Evolutionary conservation across 2,888 invertebrate genomes (phyloP).

Genomic region (Timandra comae): DNA sequence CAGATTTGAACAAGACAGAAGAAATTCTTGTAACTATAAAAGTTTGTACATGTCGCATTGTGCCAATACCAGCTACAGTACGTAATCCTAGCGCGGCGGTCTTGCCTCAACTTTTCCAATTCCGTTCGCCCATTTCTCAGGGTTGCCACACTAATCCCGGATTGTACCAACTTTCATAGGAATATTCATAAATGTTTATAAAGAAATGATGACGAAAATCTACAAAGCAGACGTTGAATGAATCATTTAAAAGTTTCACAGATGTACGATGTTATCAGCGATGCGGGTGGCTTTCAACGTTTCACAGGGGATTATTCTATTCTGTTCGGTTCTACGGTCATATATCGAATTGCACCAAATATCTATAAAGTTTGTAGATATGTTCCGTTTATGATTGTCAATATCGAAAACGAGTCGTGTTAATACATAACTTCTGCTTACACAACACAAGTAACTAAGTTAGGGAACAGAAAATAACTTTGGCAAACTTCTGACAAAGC

Average conservation of each 20-base stretch:
- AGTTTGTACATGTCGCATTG: constrained; percentile 44
- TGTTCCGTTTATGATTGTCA: no score
- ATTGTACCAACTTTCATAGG: constrained; percentile 45
- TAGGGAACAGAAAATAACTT: no score
- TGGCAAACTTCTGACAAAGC: no score
- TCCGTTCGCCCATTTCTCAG: constrained; percentile 53
- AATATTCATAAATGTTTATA: constrained; percentile 47
- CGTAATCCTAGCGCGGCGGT: constrained; percentile 46
- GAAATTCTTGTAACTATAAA: constrained; percentile 14
- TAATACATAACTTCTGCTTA: no score
- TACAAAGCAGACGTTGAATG: constrained; percentile 11
- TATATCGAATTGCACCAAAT: no score
- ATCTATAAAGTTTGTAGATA: no score
- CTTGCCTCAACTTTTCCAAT: constrained; percentile 61
- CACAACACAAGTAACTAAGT: no score
- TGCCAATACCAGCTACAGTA: constrained; percentile 40
- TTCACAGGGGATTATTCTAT: no score
- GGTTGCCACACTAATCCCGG: constrained; percentile 48
- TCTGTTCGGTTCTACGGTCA: no score
- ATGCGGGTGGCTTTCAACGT: no score
- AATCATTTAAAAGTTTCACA: neutral
- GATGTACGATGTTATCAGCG: no score
- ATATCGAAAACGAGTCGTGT: no score
- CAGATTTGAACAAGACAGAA: constrained; percentile 25
- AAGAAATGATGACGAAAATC: constrained; percentile 34